Evolutionary conservation across 2,888 invertebrate species (phyloP), one percentile per base, ranked within the genome.

Genomic region (Drosophila kanekoi): DNA sequence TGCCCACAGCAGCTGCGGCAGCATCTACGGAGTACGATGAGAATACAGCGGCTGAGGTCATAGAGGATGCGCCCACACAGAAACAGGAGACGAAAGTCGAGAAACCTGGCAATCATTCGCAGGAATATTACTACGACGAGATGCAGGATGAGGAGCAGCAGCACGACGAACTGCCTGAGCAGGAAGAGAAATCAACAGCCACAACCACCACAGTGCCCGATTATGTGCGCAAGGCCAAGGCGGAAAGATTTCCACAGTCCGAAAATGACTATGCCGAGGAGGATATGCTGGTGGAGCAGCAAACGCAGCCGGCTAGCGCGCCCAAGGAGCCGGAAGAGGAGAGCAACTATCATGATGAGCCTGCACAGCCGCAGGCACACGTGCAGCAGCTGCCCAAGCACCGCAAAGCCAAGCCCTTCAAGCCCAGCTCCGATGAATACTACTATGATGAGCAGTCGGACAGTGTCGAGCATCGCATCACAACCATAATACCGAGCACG

Each of bases 131-230:
- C 28, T 72, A 87, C 60, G 73, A 84, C 3, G 75, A 78, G 23
- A 56, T 68, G 48, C 56, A 59, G 6, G 77, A 79, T 5, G 82
- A 80, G 8, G 78, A 77, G 28, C 65, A 56, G 20, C 65, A 52
- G 10, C 56, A 57, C 2, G 61, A 59, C 18, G 44, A 78, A n/a
- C 66, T 70, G 54, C 23, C 23, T 11, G 41, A 44, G 2, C 41
- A 49, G 38, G 61, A 67, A 28, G 57, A 63, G 13, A 9, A 14
- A 4, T 8, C 37, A 4, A 16, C 44, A 13, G 56, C n/a, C 13
- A 41, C 61, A 44, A 89, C 90, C 40, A 89, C 90, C 47, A 79
- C 89, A 66, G 85, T 91, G 44, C 91, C 92, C 1, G 87, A 91
- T 18, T 91, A 91, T 82, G 76, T 91, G 66, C 86, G 90, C n/a